Evolutionary conservation across 2,888 invertebrate species (phyloP).

Genomic region (Himalopsyche tibetana): DNA sequence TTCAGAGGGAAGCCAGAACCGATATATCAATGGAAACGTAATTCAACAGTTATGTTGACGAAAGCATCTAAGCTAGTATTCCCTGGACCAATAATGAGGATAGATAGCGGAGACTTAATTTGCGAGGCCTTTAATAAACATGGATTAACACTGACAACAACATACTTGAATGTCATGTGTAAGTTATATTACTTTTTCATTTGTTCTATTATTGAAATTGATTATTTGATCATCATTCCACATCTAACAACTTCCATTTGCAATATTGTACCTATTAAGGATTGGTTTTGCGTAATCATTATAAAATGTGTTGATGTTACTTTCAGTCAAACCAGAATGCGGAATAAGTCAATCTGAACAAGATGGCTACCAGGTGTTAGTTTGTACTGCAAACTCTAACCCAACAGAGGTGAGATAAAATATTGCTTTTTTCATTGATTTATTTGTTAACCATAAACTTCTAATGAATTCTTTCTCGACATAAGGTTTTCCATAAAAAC

Average conservation of each 20-base stretch:
- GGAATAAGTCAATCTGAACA: constrained; percentile 80
- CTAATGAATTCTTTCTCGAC: too few species aligned
- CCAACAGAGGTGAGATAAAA: constrained; percentile 76
- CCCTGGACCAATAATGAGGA: constrained; percentile 75
- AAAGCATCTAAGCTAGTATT: constrained; percentile 71
- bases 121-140: constrained; percentile 89
- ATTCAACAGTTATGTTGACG: constrained; percentile 71
- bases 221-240: too few species aligned
- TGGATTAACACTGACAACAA: constrained; percentile 82
- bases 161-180: constrained; percentile 90
- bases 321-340: constrained; percentile 84
- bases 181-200: constrained; percentile 72
- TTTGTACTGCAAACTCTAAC: constrained; percentile 84
- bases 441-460: too few species aligned
- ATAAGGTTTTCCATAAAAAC: too few species aligned
- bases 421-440: too few species aligned
- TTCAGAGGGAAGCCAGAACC: constrained; percentile 82
- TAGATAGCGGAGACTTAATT: constrained; percentile 85
- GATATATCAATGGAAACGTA: constrained; percentile 84
- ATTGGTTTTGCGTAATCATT: too few species aligned
- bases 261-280: too few species aligned
- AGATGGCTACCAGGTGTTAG: constrained; percentile 81
- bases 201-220: constrained; percentile 70
- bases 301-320: constrained; percentile 50
- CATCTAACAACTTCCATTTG: too few species aligned